A percentile compares a stretch with the other conserved stretches of the same genome.
Evolutionary conservation across 2,113 vertebrate species (phyloP).

Genomic region (Hiodon tergisus): DNA sequence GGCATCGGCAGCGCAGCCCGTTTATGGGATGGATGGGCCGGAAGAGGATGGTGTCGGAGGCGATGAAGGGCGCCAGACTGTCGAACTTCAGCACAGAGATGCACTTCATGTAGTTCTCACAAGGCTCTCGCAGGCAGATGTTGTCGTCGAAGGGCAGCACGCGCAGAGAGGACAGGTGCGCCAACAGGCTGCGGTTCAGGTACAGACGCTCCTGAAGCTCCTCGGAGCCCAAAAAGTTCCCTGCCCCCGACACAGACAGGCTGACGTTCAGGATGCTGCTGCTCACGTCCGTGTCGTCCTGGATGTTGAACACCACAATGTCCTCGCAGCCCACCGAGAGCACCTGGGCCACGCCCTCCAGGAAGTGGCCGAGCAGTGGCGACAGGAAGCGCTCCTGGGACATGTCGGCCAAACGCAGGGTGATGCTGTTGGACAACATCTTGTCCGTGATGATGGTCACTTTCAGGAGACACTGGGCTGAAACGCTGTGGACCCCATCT

Average conservation of each 20-base stretch:
- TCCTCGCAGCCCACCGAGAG: slow-evolving; percentile 74
- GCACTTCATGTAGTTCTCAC: slow-evolving; percentile 98
- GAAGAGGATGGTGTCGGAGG: slow-evolving; percentile 89
- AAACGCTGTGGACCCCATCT: slow-evolving; percentile 85
- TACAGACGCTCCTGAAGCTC: slow-evolving; percentile 92
- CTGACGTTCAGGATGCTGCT: slow-evolving; percentile 90
- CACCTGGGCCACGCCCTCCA: slow-evolving; percentile 83
- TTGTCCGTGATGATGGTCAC: slow-evolving; percentile 94
- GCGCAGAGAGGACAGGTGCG: slow-evolving; percentile 75
- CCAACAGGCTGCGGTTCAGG: slow-evolving; percentile 85
- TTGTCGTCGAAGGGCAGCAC: slow-evolving; percentile 97
- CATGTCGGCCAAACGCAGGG: slow-evolving; percentile 84
- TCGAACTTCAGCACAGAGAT: slow-evolving; percentile 90
- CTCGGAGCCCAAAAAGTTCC: slow-evolving; percentile 79
- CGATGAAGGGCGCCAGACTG: slow-evolving; percentile 89
- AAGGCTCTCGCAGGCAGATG: slow-evolving; percentile 89
- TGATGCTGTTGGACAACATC: slow-evolving; percentile 96
- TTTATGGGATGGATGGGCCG: slow-evolving; percentile 90
- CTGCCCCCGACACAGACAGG: slow-evolving; percentile 66
- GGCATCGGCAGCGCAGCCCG: slow-evolving; percentile 88
- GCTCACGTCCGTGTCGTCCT: slow-evolving; percentile 81
- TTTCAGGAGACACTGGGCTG: slow-evolving; percentile 83
- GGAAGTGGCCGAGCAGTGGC: slow-evolving; percentile 78
- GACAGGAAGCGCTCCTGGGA: slow-evolving; percentile 92
- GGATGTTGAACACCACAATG: slow-evolving; percentile 89